These are phyloP conservation scores for Margarornis squamiger DNA, from an alignment of 2,797 vertebrate genomes.

Conservation along the genomic window DNA sequence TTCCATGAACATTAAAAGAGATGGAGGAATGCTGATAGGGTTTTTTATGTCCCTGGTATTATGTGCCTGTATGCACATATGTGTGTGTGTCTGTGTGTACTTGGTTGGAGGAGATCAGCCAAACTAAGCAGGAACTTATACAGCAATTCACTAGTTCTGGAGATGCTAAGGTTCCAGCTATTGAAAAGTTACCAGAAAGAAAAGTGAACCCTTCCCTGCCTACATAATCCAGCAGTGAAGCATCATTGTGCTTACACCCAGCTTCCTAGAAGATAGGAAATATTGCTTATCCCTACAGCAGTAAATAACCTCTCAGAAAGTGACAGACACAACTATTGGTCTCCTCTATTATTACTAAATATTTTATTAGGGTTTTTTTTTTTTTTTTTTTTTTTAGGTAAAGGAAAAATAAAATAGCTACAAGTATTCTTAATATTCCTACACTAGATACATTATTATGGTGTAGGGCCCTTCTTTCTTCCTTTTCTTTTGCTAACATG, in stretches of 20 bases:
- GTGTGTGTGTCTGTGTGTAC: rapidly evolving
- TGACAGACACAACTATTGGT: background rate
- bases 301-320: background rate
- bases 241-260: background rate
- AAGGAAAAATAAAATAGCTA: background rate
- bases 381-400: background rate
- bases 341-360: background rate
- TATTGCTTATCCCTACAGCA: background rate
- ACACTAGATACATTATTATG: background rate
- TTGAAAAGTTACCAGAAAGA: background rate
- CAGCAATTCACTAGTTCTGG: background rate
- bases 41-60: background rate
- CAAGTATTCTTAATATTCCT: background rate
- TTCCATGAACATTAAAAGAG: background rate
- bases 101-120: background rate
- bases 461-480: background rate
- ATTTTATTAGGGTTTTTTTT: background rate
- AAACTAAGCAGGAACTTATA: background rate
- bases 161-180: background rate
- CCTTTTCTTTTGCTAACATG: background rate
- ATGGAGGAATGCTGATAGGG: background rate
- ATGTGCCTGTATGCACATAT: rapidly evolving
- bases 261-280: background rate
- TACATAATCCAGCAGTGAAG: background rate
- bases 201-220: background rate